Conservation (phyloP, 2,797 vertebrate genomes). For the Cuculus canorus region DNA sequence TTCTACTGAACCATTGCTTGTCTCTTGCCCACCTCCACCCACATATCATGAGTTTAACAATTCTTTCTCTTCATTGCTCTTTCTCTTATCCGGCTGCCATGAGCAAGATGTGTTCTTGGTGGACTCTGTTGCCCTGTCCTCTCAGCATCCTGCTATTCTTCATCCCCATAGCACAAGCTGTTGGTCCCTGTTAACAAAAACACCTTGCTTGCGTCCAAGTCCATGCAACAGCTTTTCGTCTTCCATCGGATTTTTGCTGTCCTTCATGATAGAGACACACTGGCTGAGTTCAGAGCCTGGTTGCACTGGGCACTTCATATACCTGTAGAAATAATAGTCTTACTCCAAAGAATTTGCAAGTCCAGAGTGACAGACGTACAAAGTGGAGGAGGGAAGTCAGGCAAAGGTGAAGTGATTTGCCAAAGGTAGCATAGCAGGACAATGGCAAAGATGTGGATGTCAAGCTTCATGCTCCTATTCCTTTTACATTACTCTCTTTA, state of each 20-base stretch:
- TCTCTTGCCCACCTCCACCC: conserved; percentile 34
- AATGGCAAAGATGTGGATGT: not conserved
- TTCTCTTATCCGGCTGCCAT: not conserved
- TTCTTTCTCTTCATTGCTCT: conserved; percentile 14
- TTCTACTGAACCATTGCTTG: not conserved
- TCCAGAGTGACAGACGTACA: not conserved
- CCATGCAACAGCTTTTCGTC: not conserved
- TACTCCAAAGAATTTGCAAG: not conserved
- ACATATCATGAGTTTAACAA: conserved; percentile 9
- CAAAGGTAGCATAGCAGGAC: not conserved
- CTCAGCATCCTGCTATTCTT: not conserved
- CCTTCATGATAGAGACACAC: not conserved
- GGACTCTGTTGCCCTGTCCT: not conserved
- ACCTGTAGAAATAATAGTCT: not conserved
- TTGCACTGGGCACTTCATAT: not conserved
- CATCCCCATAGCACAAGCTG: not conserved
- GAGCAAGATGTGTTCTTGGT: not conserved
- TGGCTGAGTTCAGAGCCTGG: not conserved
- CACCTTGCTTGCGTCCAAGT: not conserved
- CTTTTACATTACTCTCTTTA: not conserved
- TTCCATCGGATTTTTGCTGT: not conserved
- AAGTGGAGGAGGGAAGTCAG: not conserved
- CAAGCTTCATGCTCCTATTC: not conserved
- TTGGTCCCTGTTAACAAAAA: accelerated
- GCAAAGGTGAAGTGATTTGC: not conserved